Base-by-base conservation (phyloP, 2,797 vertebrate species). In the Danionella dracula region DNA sequence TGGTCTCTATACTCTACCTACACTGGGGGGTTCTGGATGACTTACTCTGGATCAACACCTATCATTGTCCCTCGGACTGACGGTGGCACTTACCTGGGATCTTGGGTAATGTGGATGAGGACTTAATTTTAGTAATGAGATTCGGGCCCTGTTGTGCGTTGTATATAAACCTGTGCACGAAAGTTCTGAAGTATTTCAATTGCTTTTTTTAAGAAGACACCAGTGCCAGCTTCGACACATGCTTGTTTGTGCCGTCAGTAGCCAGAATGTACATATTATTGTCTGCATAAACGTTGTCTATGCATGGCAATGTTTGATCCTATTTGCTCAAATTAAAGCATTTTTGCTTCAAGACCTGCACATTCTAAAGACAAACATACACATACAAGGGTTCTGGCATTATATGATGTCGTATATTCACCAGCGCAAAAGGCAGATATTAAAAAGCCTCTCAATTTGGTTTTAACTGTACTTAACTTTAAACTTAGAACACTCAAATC, bases 21-120 rank as follows among this genome's bases (percentile, higher is more conserved):
- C 93, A 96, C 76, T 94, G 93, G 81, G 94, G 94, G 0, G 94
- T 96, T 5, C 85, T 94, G 81, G 93, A 93, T 12, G 94, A 96
- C 82, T 88, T 96, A 77, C 86, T 92, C 58, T 95, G 93, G 93
- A 91, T 93, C 49, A 88, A 91, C 81, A 90, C 58, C 76, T 87
- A 93, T 40, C 78, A 87, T 83, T 96, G 94, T 79, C 86, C 90
- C 59, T 85, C 81, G 7, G 85, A 92, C 83, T 94, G 90, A 94
- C 48, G 35, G 42, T 45, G 40, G 11, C 31, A 13, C 49, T 38
- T 49, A 45, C 27, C 34, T 41, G 46, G 46, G 49, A 12, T 46
- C 5, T 8, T 32, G 42, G 31, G 56, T 54, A 51, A 50, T n/a
- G 16, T 48, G 62, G 45, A 20, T 11, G 35, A 37, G 17, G 41